Percentiles rank a stretch among this genome's conserved stretches.
These are phyloP conservation scores for Sminthurides aquaticus DNA, from an alignment of 2,888 invertebrate species.

Conservation along the genomic window DNA sequence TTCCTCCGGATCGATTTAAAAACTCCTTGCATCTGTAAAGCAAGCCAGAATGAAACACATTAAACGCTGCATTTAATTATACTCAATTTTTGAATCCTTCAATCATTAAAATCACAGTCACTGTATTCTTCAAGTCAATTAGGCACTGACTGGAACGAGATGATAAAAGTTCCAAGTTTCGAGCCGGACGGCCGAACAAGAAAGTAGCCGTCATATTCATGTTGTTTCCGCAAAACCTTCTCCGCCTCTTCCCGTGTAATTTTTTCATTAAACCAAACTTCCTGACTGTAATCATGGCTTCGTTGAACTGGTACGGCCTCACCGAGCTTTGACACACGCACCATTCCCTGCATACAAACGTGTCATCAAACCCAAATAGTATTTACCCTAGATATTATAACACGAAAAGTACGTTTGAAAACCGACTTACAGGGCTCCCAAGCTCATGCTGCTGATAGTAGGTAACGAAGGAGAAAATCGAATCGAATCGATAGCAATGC, in stretches of 20 bases:
- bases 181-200: slow-evolving; percentile 26
- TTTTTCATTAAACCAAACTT: slow-evolving; percentile 30
- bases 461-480: background rate
- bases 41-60: background rate
- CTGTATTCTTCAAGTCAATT: background rate
- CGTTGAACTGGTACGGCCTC: slow-evolving; percentile 20
- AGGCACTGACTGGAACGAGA: background rate
- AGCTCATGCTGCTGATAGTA: background rate
- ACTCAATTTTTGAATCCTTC: no score
- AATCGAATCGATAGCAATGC: background rate
- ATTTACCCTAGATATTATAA: background rate
- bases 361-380: background rate
- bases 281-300: slow-evolving; percentile 8
- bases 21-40: background rate
- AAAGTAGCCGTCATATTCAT: slow-evolving; percentile 38
- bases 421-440: no score
- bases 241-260: slow-evolving; percentile 35
- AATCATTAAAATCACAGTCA: no score
- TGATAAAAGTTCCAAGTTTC: background rate
- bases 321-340: background rate
- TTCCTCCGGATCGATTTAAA: background rate
- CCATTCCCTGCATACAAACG: background rate
- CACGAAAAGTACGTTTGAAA: no score
- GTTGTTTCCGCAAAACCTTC: slow-evolving; percentile 30
- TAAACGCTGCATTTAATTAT: no score